A percentile compares a stretch with the other conserved stretches of the same genome.
Evolutionary conservation across 2,888 invertebrate species (phyloP).

Genomic region (Agrotis exclamationis): DNA sequence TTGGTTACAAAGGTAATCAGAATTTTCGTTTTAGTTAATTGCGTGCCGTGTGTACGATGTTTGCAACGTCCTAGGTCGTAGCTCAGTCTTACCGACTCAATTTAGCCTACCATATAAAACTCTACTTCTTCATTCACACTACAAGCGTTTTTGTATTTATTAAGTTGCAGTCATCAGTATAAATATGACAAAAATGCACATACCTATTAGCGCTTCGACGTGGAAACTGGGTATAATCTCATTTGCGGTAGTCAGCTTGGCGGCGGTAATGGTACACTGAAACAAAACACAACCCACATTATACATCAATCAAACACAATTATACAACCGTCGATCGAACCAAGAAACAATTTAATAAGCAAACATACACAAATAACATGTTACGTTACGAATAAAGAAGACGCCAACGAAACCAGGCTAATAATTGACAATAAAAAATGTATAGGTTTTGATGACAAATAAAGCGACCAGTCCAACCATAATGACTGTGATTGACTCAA

Average conservation of each 20-base stretch:
- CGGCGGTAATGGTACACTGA: conserved; percentile 86
- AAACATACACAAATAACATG: conserved; percentile 57
- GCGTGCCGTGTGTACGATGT: no score
- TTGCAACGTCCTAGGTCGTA: no score
- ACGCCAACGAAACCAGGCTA: conserved; percentile 52
- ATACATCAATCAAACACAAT: conserved; percentile 21
- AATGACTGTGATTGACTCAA: conserved; percentile 83
- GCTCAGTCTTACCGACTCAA: no score
- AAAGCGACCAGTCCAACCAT: conserved; percentile 76
- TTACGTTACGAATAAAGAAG: conserved; percentile 53
- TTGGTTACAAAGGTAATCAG: no score
- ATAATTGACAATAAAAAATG: conserved; percentile 62
- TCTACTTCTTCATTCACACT: no score
- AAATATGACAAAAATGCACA: conserved; percentile 63
- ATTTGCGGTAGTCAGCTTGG: conserved; percentile 91
- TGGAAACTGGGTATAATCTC: conserved; percentile 88
- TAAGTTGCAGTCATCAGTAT: background rate
- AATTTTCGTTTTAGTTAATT: no score
- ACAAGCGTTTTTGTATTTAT: background rate
- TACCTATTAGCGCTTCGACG: conserved; percentile 90
- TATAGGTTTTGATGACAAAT: conserved; percentile 76
- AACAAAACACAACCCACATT: conserved; percentile 67
- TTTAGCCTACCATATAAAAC: no score
- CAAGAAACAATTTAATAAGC: conserved; percentile 51
- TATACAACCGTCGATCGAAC: conserved; percentile 23